These are phyloP conservation scores for Galleria mellonella DNA, from an alignment of 1,140 invertebrate genomes.

Conservation along the genomic window DNA sequence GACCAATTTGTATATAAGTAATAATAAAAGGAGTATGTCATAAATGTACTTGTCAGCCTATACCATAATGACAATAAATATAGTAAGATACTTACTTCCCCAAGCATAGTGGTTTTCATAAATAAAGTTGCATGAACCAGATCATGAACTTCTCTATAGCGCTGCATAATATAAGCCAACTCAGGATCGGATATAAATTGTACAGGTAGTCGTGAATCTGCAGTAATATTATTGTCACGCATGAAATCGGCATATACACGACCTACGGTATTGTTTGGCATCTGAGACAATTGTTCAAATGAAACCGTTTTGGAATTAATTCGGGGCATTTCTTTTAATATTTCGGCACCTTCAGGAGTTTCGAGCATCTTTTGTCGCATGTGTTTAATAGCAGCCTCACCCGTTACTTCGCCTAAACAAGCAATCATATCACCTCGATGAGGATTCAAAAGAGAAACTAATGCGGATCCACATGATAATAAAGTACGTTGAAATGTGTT, in stretches of 20 bases:
- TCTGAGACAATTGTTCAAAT: slow-evolving; percentile 79
- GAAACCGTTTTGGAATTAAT: slow-evolving; percentile 91
- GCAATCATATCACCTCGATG: slow-evolving; percentile 93
- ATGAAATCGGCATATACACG: slow-evolving; percentile 90
- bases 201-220: slow-evolving; percentile 91
- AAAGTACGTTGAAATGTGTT: slow-evolving; percentile 83
- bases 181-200: slow-evolving; percentile 94
- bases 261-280: slow-evolving; percentile 89
- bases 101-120: slow-evolving; percentile 97
- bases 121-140: slow-evolving; percentile 91
- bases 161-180: slow-evolving; percentile 96
- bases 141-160: slow-evolving; percentile 98
- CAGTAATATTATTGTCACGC: slow-evolving; percentile 89
- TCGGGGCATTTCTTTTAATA: slow-evolving; percentile 86
- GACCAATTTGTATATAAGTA: too few species aligned
- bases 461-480: slow-evolving; percentile 86
- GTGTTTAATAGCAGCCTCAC: slow-evolving; percentile 79
- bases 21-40: too few species aligned
- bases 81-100: too few species aligned
- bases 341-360: slow-evolving; percentile 80
- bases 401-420: slow-evolving; percentile 93
- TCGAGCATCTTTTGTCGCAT: slow-evolving; percentile 81
- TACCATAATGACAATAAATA: too few species aligned
- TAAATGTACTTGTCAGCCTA: too few species aligned
- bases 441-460: slow-evolving; percentile 84